Conservation (phyloP, 2,113 vertebrate genomes). For the Euleptes europaea region DNA sequence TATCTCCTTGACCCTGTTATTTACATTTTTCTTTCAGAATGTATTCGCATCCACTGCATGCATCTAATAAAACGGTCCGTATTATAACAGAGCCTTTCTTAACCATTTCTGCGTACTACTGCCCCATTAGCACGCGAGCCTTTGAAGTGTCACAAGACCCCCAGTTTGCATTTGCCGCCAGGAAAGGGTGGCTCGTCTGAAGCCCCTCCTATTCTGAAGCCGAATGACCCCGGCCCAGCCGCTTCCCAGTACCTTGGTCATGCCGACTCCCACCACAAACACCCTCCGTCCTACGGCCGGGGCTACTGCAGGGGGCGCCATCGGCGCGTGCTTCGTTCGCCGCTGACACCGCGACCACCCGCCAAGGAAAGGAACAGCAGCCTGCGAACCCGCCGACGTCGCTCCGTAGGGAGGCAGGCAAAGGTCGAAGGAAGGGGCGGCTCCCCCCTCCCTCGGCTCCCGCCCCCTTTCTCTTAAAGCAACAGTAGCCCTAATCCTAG, state of each 20-base stretch:
- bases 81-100: too few species aligned
- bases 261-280: constrained; percentile 95
- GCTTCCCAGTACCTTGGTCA: constrained; percentile 87
- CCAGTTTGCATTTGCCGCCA: neutral
- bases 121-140: too few species aligned
- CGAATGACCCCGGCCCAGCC: neutral
- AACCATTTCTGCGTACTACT: too few species aligned
- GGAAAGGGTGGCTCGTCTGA: neutral
- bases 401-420: rapidly evolving
- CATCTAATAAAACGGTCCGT: too few species aligned
- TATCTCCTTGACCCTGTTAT: too few species aligned
- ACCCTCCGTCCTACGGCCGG: constrained; percentile 64
- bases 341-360: neutral
- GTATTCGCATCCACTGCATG: too few species aligned
- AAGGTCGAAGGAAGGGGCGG: neutral
- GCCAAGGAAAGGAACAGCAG: neutral
- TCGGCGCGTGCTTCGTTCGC: too few species aligned
- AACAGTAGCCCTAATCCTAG: neutral
- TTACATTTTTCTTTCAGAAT: too few species aligned
- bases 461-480: constrained; percentile 12
- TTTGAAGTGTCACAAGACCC: too few species aligned
- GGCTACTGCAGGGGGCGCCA: rapidly evolving
- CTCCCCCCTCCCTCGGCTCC: rapidly evolving
- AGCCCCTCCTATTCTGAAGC: neutral
- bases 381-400: too few species aligned